Evolutionary conservation across 2,888 invertebrate genomes (phyloP).

Genomic region (Clostera curtula): DNA sequence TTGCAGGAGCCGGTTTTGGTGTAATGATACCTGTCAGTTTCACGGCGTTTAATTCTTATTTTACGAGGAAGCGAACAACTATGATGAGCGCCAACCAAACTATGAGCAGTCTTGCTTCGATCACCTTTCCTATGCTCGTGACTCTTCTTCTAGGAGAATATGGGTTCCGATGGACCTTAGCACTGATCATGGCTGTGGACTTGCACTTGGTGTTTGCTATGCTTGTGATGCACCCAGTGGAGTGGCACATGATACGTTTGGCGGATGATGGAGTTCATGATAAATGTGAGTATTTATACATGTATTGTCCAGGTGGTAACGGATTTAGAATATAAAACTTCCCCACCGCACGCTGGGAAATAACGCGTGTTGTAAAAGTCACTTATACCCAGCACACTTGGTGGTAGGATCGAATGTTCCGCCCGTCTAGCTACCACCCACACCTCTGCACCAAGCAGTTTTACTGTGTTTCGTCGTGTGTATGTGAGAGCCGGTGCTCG

Average conservation of each 20-base stretch:
- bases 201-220: conserved; percentile 80
- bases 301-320: conserved; percentile 2
- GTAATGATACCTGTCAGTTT: conserved; percentile 82
- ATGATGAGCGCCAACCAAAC: conserved; percentile 86
- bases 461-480: no score
- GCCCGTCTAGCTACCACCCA: no score
- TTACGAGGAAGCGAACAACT: conserved; percentile 79
- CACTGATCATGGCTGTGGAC: conserved; percentile 79
- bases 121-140: conserved; percentile 79
- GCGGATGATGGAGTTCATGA: conserved; percentile 22
- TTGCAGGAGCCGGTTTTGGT: conserved; percentile 80
- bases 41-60: conserved; percentile 84
- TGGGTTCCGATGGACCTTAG: conserved; percentile 82
- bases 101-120: conserved; percentile 79
- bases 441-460: no score
- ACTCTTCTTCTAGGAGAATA: conserved; percentile 76
- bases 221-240: conserved; percentile 82
- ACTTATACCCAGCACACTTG: no score
- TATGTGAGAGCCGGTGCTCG: no score
- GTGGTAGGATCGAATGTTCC: no score
- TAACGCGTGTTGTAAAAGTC: no score
- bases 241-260: conserved; percentile 77
- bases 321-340: no score
- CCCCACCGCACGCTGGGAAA: no score
- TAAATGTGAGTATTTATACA: conserved; percentile 24